A percentile compares a stretch with the other conserved stretches of the same genome.
phyloP scores from a whole-genome alignment of 2,113 vertebrate genomes.

The Oryzias javanicus region DNA sequence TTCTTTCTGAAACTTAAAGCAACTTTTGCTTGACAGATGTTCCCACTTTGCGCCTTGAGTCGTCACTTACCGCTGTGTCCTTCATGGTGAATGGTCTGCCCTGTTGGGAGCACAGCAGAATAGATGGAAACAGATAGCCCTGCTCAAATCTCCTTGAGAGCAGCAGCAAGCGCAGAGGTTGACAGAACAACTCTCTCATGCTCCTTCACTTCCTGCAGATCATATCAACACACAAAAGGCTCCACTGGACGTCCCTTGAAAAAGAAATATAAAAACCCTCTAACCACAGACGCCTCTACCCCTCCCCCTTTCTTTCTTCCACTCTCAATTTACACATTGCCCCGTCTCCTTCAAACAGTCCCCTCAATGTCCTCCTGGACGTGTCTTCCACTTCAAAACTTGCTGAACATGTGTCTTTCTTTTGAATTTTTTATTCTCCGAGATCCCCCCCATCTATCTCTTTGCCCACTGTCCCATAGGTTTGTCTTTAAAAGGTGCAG shows the following conservation, averaged over 20 bases:
- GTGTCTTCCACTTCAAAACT: constrained; percentile 61
- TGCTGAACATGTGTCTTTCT: constrained; percentile 55
- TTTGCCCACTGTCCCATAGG: constrained; percentile 60
- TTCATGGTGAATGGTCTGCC: constrained; percentile 68
- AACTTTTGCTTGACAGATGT: constrained; percentile 26
- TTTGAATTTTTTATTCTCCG: constrained; percentile 17
- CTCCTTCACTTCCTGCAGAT: constrained; percentile 71
- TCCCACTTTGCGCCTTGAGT: constrained; percentile 25
- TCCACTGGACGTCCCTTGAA: constrained; percentile 65
- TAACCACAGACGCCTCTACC: constrained; percentile 45
- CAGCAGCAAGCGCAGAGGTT: constrained; percentile 65
- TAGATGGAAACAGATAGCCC: constrained; percentile 50
- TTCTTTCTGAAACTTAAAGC: constrained; percentile 10
- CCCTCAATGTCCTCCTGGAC: constrained; percentile 52
- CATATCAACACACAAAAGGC: constrained; percentile 80
- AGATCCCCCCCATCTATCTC: constrained; percentile 33
- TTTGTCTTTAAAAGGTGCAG: constrained; percentile 85
- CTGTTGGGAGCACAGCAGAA: constrained; percentile 41
- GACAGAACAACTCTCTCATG: constrained; percentile 67
- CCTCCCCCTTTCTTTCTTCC: constrained; percentile 57
- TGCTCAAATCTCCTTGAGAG: constrained; percentile 65
- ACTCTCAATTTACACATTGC: constrained; percentile 65
- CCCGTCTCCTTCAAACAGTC: constrained; percentile 67
- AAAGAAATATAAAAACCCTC: constrained; percentile 46
- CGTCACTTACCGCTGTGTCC: constrained; percentile 78